phyloP scores from a whole-genome alignment of 2,797 vertebrate species.

The Champsocephalus gunnari region DNA sequence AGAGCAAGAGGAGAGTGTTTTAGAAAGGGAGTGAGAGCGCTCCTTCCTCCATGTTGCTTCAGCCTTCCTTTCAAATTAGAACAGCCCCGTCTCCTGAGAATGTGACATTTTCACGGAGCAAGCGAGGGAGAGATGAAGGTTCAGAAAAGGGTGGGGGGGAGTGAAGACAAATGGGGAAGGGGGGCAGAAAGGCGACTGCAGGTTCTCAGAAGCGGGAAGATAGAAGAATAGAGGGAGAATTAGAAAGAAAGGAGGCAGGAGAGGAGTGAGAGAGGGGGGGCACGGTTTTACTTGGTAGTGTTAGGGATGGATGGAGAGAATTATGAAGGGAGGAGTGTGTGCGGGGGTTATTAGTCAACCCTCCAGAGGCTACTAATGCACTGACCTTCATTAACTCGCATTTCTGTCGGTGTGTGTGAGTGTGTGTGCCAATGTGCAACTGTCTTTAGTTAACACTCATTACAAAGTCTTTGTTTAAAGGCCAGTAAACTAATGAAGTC shows the following conservation, averaged over 20 bases:
- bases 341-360: conserved; percentile 72
- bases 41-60: conserved; percentile 78
- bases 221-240: conserved; percentile 49
- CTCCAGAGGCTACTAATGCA: conserved; percentile 82
- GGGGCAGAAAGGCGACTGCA: conserved; percentile 54
- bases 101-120: conserved; percentile 82
- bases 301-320: conserved; percentile 68
- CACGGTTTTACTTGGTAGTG: conserved; percentile 53
- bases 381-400: conserved; percentile 84
- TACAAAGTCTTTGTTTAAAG: conserved; percentile 89
- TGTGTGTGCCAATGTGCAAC: conserved; percentile 57
- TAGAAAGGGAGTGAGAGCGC: conserved; percentile 50
- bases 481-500: conserved; percentile 96
- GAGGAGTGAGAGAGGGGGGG: not conserved
- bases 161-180: conserved; percentile 54
- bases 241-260: conserved; percentile 24
- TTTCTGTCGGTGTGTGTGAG: conserved; percentile 71
- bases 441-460: conserved; percentile 82
- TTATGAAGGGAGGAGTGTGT: conserved; percentile 57
- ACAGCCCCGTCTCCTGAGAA: conserved; percentile 78
- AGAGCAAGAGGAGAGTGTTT: conserved; percentile 37
- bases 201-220: conserved; percentile 56
- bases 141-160: conserved; percentile 39
- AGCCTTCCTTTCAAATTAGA: conserved; percentile 85
- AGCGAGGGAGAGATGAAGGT: conserved; percentile 72